These are phyloP conservation scores for Ischnura elegans DNA, from an alignment of 2,888 invertebrate genomes.

Conservation along the genomic window DNA sequence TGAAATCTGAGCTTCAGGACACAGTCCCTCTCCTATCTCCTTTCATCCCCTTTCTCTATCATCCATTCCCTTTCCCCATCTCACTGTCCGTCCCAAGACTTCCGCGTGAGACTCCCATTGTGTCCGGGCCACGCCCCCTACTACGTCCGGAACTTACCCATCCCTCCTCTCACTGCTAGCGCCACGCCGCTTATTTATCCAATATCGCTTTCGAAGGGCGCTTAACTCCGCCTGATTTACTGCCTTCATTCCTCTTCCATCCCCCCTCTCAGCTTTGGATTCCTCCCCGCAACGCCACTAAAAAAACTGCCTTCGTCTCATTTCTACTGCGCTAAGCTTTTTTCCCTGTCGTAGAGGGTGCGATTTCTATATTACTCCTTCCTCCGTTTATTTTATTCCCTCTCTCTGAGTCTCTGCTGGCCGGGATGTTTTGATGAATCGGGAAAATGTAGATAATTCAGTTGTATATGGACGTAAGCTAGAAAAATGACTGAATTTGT, in stretches of 20 bases:
- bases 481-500: no score
- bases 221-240: slow-evolving; percentile 56
- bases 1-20: no score
- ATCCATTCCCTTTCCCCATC: neutral
- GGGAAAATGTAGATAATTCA: no score
- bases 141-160: neutral
- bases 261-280: neutral
- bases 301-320: slow-evolving; percentile 10
- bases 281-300: neutral
- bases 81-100: neutral
- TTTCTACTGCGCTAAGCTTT: neutral
- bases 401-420: neutral
- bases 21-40: no score
- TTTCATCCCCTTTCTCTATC: slow-evolving; percentile 23
- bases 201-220: slow-evolving; percentile 51
- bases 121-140: neutral
- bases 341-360: neutral
- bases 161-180: neutral
- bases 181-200: slow-evolving; percentile 40
- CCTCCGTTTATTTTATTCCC: neutral
- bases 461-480: no score
- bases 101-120: slow-evolving; percentile 10
- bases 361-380: neutral
- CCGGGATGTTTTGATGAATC: no score
- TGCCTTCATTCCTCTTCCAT: neutral